phyloP scores from a whole-genome alignment of 2,888 invertebrate species.

The Dolichomitus sp. region DNA sequence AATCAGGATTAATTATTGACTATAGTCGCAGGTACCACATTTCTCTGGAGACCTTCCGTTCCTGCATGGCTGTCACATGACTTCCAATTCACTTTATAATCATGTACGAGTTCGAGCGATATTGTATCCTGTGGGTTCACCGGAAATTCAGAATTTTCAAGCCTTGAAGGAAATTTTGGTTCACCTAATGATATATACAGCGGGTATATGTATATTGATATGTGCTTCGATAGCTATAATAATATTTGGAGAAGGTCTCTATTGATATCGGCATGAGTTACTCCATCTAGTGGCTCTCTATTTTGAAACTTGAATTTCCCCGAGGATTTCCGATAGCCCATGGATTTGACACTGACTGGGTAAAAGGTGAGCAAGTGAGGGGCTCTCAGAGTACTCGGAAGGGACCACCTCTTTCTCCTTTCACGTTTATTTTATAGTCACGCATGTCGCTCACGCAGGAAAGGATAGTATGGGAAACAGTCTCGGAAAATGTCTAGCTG shows the following conservation, averaged over 20 bases:
- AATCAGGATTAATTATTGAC: neutral
- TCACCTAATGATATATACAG: neutral
- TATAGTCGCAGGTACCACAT: neutral
- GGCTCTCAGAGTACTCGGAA: neutral
- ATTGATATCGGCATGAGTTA: neutral
- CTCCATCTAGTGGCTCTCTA: neutral
- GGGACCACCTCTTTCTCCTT: neutral
- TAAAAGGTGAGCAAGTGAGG: neutral
- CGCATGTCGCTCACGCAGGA: neutral
- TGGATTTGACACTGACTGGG: constrained; percentile 19
- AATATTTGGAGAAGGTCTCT: constrained; percentile 4
- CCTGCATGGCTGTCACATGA: neutral
- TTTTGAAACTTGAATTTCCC: constrained; percentile 31
- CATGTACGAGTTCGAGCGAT: neutral
- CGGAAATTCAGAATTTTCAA: constrained; percentile 4
- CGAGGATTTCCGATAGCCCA: constrained; percentile 9
- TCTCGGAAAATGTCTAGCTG: neutral
- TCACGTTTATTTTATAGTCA: neutral
- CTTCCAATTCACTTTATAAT: neutral
- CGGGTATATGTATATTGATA: constrained; percentile 1
- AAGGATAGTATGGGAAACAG: neutral
- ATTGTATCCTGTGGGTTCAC: neutral
- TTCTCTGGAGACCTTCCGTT: no score
- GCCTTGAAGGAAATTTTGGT: neutral
- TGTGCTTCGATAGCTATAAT: constrained; percentile 6